Percentiles rank a stretch among this genome's conserved stretches.
phyloP scores from a whole-genome alignment of 2,888 invertebrate genomes.

The Epinotia ramella region DNA sequence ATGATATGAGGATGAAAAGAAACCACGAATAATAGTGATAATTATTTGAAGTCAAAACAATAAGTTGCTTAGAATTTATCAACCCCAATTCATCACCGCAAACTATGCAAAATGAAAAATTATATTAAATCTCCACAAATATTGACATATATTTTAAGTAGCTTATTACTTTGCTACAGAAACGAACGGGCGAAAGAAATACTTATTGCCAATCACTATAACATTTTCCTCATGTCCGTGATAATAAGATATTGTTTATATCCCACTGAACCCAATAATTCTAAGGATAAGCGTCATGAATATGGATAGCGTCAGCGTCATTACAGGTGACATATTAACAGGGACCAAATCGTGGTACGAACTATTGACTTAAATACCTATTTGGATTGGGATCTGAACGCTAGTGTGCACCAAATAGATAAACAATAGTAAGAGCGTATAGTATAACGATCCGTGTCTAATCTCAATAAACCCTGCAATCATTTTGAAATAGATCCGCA shows the following conservation, averaged over 20 bases:
- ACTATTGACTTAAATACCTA: neutral
- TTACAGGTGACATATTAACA: slow-evolving; percentile 72
- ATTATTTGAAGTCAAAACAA: neutral
- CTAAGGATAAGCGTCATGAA: slow-evolving; percentile 61
- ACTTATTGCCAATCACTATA: slow-evolving; percentile 64
- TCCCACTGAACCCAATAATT: slow-evolving; percentile 68
- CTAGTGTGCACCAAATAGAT: no score
- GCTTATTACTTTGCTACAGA: slow-evolving; percentile 67
- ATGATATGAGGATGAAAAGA: neutral
- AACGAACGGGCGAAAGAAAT: slow-evolving; percentile 66
- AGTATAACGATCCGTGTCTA: no score
- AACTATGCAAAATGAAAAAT: neutral
- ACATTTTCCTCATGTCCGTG: slow-evolving; percentile 75
- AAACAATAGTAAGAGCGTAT: no score
- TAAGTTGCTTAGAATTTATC: no score
- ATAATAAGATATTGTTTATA: slow-evolving; percentile 75
- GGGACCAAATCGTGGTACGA: slow-evolving; percentile 46
- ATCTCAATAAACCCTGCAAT: no score
- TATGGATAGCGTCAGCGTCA: slow-evolving; percentile 62
- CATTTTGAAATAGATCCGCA: no score
- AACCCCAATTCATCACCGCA: neutral
- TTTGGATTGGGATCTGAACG: no score
- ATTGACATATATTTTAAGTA: slow-evolving; percentile 65
- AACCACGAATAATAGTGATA: neutral
- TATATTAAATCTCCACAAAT: slow-evolving; percentile 74